Base-by-base conservation (phyloP, 1,140 invertebrate species). In the Sesamia nonagrioides region DNA sequence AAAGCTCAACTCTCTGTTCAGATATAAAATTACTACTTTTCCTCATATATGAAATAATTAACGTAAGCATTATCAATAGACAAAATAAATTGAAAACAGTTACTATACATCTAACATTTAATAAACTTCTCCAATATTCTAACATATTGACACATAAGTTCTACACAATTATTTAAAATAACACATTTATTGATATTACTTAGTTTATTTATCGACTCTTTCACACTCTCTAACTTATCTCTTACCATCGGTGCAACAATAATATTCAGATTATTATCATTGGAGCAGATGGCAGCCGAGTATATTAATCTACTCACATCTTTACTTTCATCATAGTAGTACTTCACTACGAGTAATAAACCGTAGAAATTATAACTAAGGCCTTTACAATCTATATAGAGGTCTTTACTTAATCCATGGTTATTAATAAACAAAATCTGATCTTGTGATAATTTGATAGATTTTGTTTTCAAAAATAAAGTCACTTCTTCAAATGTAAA, bases 341-440 rank as follows among this genome's bases (percentile, higher is more conserved):
- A 92, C 72, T 94, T 93, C 54, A 90, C 88, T 79, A 92, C 88
- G 88, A 93, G 88, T 37, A 95, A 88, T 66, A 93, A 78, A 69
- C 91, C 92, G 89, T 94, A 93, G 45, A 94, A 92, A 90, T 95
- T 95, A 85, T 96, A 96, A 92, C 96, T 96, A 71, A 96, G 81
- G 17, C 96, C 96, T 80, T 94, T 91, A 2, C 86, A 86, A 81
- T 94, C 95, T 80, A 96, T 96, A 58, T 95, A 95, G 85, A 96
- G 94, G 81, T 94, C 94, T 80, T 94, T 91, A 82, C 96, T 85
- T 74, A 96, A 92, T 33, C 88, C 84, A 86, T 96, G 95, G 80
- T 78, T 89, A 71, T 83, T 88, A 60, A 96, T 91, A 91, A 96
- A 96, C 77, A 93, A 86, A 58, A 88, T 86, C 80, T 94, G 94